Evolutionary conservation across 1,140 invertebrate genomes (phyloP), one percentile per base, ranked within the genome.

Genomic region (Triops longicaudatus): DNA sequence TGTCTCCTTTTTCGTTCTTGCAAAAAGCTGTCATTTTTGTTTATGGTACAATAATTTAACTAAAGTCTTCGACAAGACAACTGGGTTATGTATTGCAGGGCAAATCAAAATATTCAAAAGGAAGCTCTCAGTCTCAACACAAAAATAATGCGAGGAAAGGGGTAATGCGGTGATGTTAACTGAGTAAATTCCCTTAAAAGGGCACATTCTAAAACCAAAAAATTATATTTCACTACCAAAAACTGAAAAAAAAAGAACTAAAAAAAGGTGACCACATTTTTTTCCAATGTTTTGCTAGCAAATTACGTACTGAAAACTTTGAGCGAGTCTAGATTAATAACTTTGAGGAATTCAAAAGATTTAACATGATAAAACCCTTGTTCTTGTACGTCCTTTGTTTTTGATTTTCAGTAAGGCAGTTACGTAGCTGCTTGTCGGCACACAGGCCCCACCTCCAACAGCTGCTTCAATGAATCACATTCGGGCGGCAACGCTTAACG

Each of bases 251-350:
- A 22, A 17, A 17, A 9, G 2, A 63, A 63, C 50, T n/a, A 37
- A 37, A 37, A 37, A 37, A 4, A 37, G 31, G 31, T 7, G 31
- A 7, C 31, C 7, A 37, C 7, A n/a, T 37, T 37, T 37, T 37
- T 7, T 7, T 37, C 31, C 31, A 37, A 63, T 14, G 17, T 63
- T 44, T 44, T 17, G 14, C 22, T 63, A 63, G 50, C 50, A 22
- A 63, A n/a, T 63, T 63, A 63, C 14, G 50, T 63, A 63, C 10
- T 1, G 50, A 63, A 63, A 37, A 5, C 17, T 63, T 63, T 63
- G 50, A 63, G 50, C 50, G 50, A 63, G 50, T 63, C 50, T 63
- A 63, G 50, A 63, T 63, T 63, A 63, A 63, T 37, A 37, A 37
- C 31, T 22, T 63, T 63, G 50, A 63, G 50, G 50, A 63, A n/a